Evolutionary conservation across 2,113 vertebrate genomes (phyloP).

Genomic region (Nematolebias whitei): DNA sequence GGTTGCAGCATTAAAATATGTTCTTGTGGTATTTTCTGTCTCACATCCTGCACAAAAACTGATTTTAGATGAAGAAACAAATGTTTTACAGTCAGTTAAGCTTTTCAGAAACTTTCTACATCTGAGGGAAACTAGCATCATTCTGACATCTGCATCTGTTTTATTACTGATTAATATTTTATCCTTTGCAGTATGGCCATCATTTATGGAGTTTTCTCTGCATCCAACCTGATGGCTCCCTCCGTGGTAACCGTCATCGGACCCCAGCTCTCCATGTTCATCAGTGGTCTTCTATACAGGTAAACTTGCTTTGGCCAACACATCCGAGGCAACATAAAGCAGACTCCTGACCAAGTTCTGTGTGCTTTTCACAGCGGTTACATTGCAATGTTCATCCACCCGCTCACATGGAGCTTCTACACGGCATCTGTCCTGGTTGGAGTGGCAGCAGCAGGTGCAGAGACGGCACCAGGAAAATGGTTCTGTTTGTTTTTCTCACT

Average conservation of each 20-base stretch:
- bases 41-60: too few relatives aligned
- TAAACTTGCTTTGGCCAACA: slow-evolving; percentile 34
- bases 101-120: too few relatives aligned
- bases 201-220: slow-evolving; percentile 96
- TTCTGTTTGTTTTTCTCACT: not conserved
- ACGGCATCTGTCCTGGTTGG: slow-evolving; percentile 94
- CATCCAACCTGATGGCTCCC: slow-evolving; percentile 92
- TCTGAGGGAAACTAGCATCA: too few relatives aligned
- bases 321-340: accelerated
- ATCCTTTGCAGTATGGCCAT: slow-evolving; percentile 87
- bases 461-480: accelerated
- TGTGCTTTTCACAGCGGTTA: slow-evolving; percentile 86
- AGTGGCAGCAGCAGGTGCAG: slow-evolving; percentile 90
- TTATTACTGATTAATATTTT: too few relatives aligned
- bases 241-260: slow-evolving; percentile 91
- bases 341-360: accelerated
- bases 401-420: slow-evolving; percentile 93
- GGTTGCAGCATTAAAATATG: too few relatives aligned
- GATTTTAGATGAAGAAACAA: too few relatives aligned
- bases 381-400: slow-evolving; percentile 96
- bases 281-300: slow-evolving; percentile 95
- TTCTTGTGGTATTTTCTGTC: too few relatives aligned
- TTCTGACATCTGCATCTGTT: too few relatives aligned
- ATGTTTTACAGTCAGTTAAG: too few relatives aligned
- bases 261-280: slow-evolving; percentile 91